Evolutionary conservation across 2,797 vertebrate genomes (phyloP), one percentile per base, ranked within the genome.

Genomic region (Botia almorhae): DNA sequence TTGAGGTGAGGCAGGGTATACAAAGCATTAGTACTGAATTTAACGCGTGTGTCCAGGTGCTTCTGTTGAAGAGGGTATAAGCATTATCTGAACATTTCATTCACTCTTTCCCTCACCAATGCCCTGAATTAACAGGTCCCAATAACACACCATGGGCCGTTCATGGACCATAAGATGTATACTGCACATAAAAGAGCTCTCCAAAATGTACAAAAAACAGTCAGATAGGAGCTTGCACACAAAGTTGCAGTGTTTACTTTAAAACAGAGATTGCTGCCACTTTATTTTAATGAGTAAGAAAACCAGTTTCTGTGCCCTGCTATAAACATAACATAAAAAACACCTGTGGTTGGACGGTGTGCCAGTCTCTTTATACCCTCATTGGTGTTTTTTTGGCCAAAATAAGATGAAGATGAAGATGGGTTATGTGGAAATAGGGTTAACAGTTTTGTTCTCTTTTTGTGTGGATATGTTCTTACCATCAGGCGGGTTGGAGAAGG

Each of bases 401-500:
- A 53, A 53, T 53, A 26, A 26, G 23, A 26, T 33, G 33, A 53
- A 53, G 17, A 16, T 53, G 16, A 17, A n/a, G 14, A 4, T 53
- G 43, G 17, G 51, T n/a, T n/a, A 17, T 16, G 16, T 53, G 17
- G n/a, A 7, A 53, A 53, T 2, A 53, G 16, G 17, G 6, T 16
- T 39, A 23, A 53, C 60, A 55, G 43, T 8, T 2, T 39, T 23
- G 12, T 23, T 69, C 79, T 56, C 23, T 72, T 21, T 46, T 46
- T 61, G 70, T 75, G 83, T 84, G 56, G 46, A 10, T 58, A 3
- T 53, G 58, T 68, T 8, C 12, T 94, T 87, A 99, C 98, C 97
- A 11, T 99, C 96, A 13, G 92, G 90, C 0, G 88, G 80, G 81
- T 88, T 91, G 23, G 92, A 93, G 88, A 92, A 94, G 51, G 93